Base-by-base conservation (phyloP, 2,888 invertebrate species). In the Monopis laevigella region DNA sequence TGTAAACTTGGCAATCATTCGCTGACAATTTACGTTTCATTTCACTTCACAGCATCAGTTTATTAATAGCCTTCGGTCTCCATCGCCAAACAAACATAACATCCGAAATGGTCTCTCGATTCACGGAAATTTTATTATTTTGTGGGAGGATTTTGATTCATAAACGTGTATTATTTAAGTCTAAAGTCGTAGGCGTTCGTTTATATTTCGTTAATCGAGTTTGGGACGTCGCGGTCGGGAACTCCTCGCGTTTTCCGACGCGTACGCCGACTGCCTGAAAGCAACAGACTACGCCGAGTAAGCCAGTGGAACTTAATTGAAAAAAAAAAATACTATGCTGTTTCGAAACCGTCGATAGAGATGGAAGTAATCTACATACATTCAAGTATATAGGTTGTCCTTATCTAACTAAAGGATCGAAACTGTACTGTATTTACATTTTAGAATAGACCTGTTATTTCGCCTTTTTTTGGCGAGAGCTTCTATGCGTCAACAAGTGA, bases 1-100 rank as follows among this genome's bases (percentile, higher is more conserved):
- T 56, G 66, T 68, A 73, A 73, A 77, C 70, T 71, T 72, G 71
- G 66, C 70, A 67, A 65, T 67, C 46, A 44, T 56, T 58, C 57
- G 57, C 56, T 48, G 54, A 53, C 58, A 58, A 69, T 65, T 65
- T 67, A 21, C 24, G 24, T 21, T 21, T 21, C 8, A 21, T 21
- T 21, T 21, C 24, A 21, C 24, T 21, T 21, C 24, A 21, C 5
- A 21, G 56, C 60, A 57, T 51, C 51, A 54, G 51, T 57, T 62
- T 72, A 73, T 69, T 59, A 66, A 67, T 72, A 74, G 71, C 65
- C 57, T 55, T 52, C 57, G 56, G 56, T 60, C 28, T 32, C n/a
- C 29, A 29, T 27, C 34, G 34, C 34, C 19, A 41, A 35, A 36
- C 29, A 38, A 21, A 27, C 40, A 21, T 21, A 11, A 8, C 24